Percentiles rank a stretch among this genome's conserved stretches.
Conservation (phyloP, 2,797 vertebrate species). For the Myotis findleyi region DNA sequence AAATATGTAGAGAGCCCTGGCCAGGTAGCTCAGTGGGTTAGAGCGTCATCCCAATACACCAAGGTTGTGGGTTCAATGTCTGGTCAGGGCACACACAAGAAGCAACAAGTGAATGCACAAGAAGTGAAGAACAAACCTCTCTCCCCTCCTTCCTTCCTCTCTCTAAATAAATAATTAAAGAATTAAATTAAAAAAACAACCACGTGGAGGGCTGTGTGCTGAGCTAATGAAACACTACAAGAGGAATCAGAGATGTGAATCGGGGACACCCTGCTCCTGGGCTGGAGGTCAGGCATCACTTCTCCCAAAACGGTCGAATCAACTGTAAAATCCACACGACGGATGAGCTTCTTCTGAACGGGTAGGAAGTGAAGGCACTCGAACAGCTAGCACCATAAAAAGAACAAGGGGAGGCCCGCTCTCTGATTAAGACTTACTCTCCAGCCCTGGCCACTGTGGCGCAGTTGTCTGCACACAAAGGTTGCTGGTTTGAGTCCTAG, state of each 20-base stretch:
- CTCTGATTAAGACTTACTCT: rapidly evolving
- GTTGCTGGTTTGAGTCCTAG: not conserved
- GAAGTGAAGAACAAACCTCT: no score
- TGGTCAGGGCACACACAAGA: not conserved
- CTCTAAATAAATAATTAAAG: not conserved
- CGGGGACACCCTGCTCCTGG: not conserved
- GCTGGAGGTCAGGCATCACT: no score
- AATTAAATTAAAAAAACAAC: not conserved
- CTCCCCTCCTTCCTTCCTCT: not conserved
- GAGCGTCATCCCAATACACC: no score
- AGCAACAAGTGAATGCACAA: not conserved
- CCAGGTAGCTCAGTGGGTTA: not conserved
- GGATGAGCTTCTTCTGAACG: not conserved
- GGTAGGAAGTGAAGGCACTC: rapidly evolving
- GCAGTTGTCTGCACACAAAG: no score
- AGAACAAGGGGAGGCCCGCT: not conserved
- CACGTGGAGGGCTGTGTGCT: not conserved
- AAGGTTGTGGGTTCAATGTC: no score
- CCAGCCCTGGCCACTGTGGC: no score
- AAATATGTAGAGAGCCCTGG: not conserved
- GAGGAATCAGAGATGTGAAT: not conserved
- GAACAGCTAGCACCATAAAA: rapidly evolving
- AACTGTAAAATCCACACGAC: no score
- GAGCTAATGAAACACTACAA: not conserved
- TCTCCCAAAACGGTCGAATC: not conserved